Percentiles rank a stretch among this genome's conserved stretches.
Conservation (phyloP, 1,140 invertebrate genomes). For the Drosophila tropicalis region DNA sequence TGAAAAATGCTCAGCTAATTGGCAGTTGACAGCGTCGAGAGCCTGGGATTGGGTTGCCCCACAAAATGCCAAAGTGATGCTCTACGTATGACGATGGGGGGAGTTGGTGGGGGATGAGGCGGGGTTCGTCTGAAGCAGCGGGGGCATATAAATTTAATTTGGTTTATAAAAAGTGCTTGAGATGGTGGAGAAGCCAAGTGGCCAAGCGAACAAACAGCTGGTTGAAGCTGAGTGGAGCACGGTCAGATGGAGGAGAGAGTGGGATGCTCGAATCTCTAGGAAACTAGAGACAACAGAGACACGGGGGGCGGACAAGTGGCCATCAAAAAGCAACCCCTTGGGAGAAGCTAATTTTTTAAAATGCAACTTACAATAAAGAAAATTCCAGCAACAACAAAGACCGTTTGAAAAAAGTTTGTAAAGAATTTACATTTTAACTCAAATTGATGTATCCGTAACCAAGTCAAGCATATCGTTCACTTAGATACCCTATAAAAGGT, state of each 20-base stretch:
- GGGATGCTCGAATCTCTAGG: slow-evolving; percentile 30
- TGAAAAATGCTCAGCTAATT: slow-evolving; percentile 79
- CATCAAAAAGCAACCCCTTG: slow-evolving; percentile 6
- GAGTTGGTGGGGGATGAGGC: slow-evolving; percentile 15
- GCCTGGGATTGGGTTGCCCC: slow-evolving; percentile 58
- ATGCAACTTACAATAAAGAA: slow-evolving; percentile 8
- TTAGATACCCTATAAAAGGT: neutral
- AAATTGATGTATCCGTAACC: neutral
- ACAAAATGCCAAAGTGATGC: slow-evolving; percentile 25
- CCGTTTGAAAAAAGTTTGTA: neutral
- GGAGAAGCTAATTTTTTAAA: slow-evolving; percentile 7
- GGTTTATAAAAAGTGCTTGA: slow-evolving; percentile 78
- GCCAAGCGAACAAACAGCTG: slow-evolving; percentile 18
- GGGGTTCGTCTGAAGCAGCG: neutral
- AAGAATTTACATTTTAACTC: slow-evolving; percentile 4
- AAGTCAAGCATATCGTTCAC: neutral
- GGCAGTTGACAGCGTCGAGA: slow-evolving; percentile 75
- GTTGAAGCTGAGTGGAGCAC: neutral
- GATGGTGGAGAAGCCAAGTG: slow-evolving; percentile 37
- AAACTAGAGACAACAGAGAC: slow-evolving; percentile 3
- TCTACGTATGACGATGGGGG: no score
- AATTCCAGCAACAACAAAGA: slow-evolving; percentile 1
- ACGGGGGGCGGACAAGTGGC: slow-evolving; percentile 1
- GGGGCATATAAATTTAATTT: slow-evolving; percentile 74
- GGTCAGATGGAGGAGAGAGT: slow-evolving; percentile 5